Conservation (phyloP, 2,113 vertebrate species). For the Chloropsis hardwickii region DNA sequence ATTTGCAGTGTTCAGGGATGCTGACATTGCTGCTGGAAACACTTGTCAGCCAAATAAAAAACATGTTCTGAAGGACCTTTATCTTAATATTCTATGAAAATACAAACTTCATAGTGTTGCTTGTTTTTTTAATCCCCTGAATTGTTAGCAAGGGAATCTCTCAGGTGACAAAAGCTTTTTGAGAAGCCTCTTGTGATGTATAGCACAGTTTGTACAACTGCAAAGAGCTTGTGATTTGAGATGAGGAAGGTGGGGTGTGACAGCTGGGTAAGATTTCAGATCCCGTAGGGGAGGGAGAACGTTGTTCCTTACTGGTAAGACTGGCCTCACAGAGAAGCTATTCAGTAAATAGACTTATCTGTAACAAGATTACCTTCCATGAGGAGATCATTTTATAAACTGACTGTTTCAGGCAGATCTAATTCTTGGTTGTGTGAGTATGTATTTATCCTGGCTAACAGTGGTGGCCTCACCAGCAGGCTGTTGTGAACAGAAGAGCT, state of each 20-base stretch:
- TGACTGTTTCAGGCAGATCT: slow-evolving; percentile 7
- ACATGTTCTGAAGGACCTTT: not conserved
- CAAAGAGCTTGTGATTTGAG: not conserved
- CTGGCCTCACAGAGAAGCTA: not conserved
- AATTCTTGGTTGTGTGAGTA: not conserved
- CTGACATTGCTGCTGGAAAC: not conserved
- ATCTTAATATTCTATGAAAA: not conserved
- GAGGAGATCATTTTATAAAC: slow-evolving; percentile 37
- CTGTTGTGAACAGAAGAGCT: not conserved
- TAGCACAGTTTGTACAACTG: not conserved
- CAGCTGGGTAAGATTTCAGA: not conserved
- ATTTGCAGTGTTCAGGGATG: not conserved
- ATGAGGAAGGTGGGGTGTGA: not conserved
- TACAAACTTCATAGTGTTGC: not conserved
- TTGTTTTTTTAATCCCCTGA: not conserved
- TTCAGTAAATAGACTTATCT: slow-evolving; percentile 14
- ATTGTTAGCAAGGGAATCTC: not conserved
- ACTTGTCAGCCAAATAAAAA: not conserved
- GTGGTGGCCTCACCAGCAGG: not conserved
- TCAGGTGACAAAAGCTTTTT: not conserved
- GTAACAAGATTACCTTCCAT: slow-evolving; percentile 24
- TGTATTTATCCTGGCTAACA: not conserved
- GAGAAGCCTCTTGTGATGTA: not conserved
- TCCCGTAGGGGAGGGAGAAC: not conserved
- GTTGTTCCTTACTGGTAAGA: not conserved